Evolutionary conservation across 2,113 vertebrate species (phyloP), one percentile per base, ranked within the genome.

Genomic region (Toxotes chatareus): DNA sequence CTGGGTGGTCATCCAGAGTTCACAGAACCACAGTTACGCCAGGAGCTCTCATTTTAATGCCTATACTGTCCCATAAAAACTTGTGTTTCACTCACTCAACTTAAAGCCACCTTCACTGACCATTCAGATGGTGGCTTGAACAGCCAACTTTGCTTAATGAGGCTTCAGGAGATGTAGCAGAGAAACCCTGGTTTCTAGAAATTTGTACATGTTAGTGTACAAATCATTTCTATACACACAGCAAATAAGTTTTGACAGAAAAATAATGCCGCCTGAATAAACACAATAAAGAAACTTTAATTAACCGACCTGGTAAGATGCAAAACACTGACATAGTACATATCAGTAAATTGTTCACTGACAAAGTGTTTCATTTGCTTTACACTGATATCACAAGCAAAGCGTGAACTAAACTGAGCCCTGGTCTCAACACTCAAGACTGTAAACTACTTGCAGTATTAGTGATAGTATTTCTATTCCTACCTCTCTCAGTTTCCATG

Each of bases 201-300:
- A 47, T 17, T 2, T 27, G 27, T 27, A 27, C 27, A n/a, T 36
- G 31, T 7, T 56, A 7, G 17, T 60, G 36, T 62, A 38, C 10
- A 34, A 65, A 31, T 60, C 14, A 71, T 51, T 51, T 53, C 13
- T n/a, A 55, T 21, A 51, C 6, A 44, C 32, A 66, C 17, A 40
- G 36, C 40, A 77, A 62, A 68, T 56, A 53, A 0, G 16, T 51
- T 32, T 14, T 53, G 38, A 82, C 55, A 38, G 17, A 64, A 76
- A 53, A 38, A 63, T 31, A 19, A 27, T 42, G n/a, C 1, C 6
- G 4, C 14, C 56, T 57, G 40, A 34, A 49, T 76, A 27, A 23
- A 23, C 23, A 10, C 23, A 63, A 59, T 47, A 32, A 31, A 7
- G 21, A 44, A 49, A 73, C 2, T 38, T 23, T 14, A 12, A 19